Conservation (phyloP, 1,140 invertebrate genomes). For the Platorchestia sp. region DNA sequence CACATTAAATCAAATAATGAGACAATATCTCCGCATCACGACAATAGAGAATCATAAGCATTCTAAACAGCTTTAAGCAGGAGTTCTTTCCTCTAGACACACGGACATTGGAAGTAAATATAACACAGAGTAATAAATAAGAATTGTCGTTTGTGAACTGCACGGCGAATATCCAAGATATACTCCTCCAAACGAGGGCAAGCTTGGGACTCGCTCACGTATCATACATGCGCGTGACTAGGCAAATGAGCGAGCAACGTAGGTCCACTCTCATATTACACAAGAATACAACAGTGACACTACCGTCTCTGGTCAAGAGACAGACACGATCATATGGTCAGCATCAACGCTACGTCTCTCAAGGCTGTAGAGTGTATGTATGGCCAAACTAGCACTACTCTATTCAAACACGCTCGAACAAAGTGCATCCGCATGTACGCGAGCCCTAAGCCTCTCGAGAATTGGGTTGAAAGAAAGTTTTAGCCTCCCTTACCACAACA, state of each 20-base stretch:
- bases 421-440: not conserved
- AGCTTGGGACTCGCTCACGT: not conserved
- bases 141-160: no score
- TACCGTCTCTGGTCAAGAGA: not conserved
- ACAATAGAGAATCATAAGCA: no score
- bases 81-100: not conserved
- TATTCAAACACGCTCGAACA: not conserved
- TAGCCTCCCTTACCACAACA: no score
- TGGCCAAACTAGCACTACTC: not conserved
- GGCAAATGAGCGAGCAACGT: not conserved
- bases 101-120: not conserved
- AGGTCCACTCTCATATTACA: no score
- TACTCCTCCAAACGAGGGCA: no score
- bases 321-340: not conserved
- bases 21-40: no score
- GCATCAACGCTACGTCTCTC: not conserved
- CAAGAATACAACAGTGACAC: not conserved
- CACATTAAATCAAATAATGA: no score
- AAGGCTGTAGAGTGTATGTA: not conserved
- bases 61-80: no score
- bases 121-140: not conserved
- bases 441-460: no score
- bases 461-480: no score
- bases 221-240: not conserved
- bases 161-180: no score